These are phyloP conservation scores for Abscondita cerata DNA, from an alignment of 2,888 invertebrate genomes.

Conservation along the genomic window DNA sequence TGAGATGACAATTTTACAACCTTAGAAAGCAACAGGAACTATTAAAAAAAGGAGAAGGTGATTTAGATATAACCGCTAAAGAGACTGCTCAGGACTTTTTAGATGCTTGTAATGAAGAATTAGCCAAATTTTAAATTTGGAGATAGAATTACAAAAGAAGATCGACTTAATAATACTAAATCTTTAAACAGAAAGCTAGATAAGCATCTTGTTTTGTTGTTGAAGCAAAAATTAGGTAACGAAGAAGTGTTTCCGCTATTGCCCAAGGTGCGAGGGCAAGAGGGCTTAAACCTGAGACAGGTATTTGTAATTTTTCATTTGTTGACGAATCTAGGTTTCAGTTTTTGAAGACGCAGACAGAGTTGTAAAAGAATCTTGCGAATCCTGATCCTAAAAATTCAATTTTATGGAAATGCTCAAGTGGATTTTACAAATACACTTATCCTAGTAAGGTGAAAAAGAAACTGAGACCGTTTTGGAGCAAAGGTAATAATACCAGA, in stretches of 20 bases:
- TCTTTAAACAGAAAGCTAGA: constrained; percentile 80
- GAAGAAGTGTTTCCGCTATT: constrained; percentile 71
- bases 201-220: constrained; percentile 75
- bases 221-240: constrained; percentile 75
- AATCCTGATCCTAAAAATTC: constrained; percentile 71
- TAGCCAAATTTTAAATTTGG: constrained; percentile 74
- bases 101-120: constrained; percentile 76
- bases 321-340: no score
- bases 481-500: no score
- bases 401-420: constrained; percentile 86
- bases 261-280: constrained; percentile 75
- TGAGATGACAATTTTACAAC: no score
- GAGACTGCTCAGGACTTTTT: constrained; percentile 86
- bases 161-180: constrained; percentile 69
- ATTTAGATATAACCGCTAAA: constrained; percentile 68
- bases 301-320: constrained; percentile 59
- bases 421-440: constrained; percentile 88
- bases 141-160: constrained; percentile 71
- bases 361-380: constrained; percentile 73
- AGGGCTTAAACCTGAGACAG: constrained; percentile 86
- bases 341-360: constrained; percentile 80
- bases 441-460: constrained; percentile 70
- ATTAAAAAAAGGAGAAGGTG: constrained; percentile 68
- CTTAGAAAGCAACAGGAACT: constrained; percentile 65
- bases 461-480: constrained; percentile 65